Evolutionary conservation across 2,888 invertebrate genomes (phyloP), one percentile per base, ranked within the genome.

Genomic region (Odontothrips loti): DNA sequence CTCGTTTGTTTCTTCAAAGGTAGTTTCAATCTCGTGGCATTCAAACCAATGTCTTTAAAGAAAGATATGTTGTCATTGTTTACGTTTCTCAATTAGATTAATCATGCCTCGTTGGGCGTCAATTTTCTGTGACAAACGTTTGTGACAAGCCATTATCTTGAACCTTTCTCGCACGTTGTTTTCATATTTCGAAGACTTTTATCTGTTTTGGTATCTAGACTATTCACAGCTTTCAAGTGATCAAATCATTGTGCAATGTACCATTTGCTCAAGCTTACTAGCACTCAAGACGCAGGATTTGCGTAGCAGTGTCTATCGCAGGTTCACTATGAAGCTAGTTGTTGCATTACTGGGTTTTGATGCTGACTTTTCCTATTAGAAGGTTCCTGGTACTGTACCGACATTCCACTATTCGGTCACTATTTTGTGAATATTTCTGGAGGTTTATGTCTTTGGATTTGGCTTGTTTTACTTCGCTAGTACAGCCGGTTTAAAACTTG

Each of bases 241-340:
- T 75, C 12, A 27, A 12, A 12, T 75, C 68, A 27, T 23, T 75
- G 68, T 75, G 68, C 68, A 23, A 27, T 75, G 68, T 75, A 75
- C 68, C 68, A 75, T 75, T 75, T 75, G 68, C 68, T 75, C 68
- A 75, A 58, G 68, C 68, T 75, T 75, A 75, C 27, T 75, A 75
- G 68, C 68, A 75, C 68, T 75, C 68, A 8, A 75, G 68, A 75
- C 27, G 68, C 68, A 27, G 68, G 68, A 75, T 75, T 75, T 75
- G 68, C 68, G 27, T 75, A 75, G 68, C 68, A 75, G 12, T 27
- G 68, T 75, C 58, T 58, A 58, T 58, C 68, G 68, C 68, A 23
- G 68, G 68, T 75, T 75, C 68, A 75, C 68, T 75, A 27, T 75
- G 68, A 75, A 75, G 68, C 27, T 75, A 75, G 58, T 20, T 58